These are phyloP conservation scores for Cataglyphis albicans DNA, from an alignment of 2,888 invertebrate species.

Conservation along the genomic window DNA sequence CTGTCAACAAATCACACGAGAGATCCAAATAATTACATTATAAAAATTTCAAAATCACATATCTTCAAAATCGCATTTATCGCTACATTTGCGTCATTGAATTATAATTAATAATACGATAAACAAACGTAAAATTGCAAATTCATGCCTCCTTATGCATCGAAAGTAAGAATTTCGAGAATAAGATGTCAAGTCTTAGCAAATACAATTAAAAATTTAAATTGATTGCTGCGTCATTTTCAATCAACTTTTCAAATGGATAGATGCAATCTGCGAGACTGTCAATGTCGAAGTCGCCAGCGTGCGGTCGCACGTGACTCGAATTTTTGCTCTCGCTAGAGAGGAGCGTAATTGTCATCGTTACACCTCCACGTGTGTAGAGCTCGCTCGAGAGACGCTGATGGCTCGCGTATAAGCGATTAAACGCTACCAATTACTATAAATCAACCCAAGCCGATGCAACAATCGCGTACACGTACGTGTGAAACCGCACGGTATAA, in stretches of 20 bases:
- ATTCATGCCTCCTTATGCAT: not conserved
- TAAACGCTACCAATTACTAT: slow-evolving; percentile 44
- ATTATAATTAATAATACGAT: not conserved
- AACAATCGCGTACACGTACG: not conserved
- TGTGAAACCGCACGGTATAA: not conserved
- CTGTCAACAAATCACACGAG: not conserved
- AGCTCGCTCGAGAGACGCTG: not conserved
- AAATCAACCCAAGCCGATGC: slow-evolving; percentile 29
- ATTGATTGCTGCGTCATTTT: slow-evolving; percentile 41
- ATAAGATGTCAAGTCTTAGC: not conserved
- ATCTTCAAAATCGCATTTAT: not conserved
- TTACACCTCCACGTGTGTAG: slow-evolving; percentile 29
- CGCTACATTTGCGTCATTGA: not conserved
- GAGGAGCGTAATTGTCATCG: slow-evolving; percentile 29
- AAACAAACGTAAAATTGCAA: not conserved
- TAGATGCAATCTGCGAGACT: slow-evolving; percentile 31
- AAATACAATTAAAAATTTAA: slow-evolving; percentile 8
- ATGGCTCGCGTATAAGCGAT: slow-evolving; percentile 38
- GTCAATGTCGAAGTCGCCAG: slow-evolving; percentile 37
- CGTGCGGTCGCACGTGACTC: slow-evolving; percentile 34
- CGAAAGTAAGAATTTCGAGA: not conserved
- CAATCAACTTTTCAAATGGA: slow-evolving; percentile 44
- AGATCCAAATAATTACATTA: not conserved
- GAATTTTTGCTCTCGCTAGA: slow-evolving; percentile 30
- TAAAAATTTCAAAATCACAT: not conserved